Evolutionary conservation across 1,140 invertebrate species (phyloP).

Genomic region (Acromyrmex heyeri): DNA sequence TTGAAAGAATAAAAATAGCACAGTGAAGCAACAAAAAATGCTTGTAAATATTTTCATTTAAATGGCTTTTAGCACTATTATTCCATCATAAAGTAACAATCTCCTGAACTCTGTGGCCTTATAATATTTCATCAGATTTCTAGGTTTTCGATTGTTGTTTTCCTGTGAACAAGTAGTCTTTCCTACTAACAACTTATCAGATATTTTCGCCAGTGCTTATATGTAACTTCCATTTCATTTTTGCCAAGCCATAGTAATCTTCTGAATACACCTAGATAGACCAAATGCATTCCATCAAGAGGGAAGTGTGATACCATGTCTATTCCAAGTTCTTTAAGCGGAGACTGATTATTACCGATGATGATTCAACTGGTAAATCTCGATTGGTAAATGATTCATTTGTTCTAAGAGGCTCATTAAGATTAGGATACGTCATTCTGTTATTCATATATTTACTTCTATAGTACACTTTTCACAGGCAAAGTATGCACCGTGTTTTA

Average conservation of each 20-base stretch:
- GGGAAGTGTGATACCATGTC: neutral
- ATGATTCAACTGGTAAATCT: neutral
- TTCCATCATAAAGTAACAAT: neutral
- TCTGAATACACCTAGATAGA: neutral
- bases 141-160: neutral
- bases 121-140: neutral
- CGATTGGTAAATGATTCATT: neutral
- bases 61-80: neutral
- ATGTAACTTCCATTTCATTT: constrained; percentile 3
- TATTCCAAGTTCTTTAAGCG: neutral
- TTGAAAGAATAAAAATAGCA: neutral
- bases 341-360: neutral
- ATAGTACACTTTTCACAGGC: neutral
- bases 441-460: neutral
- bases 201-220: neutral
- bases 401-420: neutral
- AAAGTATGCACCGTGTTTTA: neutral
- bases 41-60: neutral
- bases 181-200: neutral
- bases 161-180: neutral
- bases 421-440: neutral
- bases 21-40: neutral
- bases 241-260: neutral
- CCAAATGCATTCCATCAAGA: neutral
- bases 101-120: neutral